These are phyloP conservation scores for Pomatostomus ruficeps DNA, from an alignment of 2,113 vertebrate genomes.

Conservation along the genomic window DNA sequence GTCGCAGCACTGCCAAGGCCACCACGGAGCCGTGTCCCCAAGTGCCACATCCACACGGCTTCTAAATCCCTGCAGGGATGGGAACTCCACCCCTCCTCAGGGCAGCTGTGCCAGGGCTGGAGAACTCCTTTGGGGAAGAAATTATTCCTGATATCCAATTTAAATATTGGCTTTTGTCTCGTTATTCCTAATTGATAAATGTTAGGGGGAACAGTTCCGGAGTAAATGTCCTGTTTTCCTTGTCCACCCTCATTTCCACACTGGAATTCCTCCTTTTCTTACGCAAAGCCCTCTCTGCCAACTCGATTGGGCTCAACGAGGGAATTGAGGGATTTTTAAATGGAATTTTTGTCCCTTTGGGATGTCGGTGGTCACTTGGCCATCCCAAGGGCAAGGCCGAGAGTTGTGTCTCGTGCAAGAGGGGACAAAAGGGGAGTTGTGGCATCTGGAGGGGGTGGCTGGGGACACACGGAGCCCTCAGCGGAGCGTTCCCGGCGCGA, in stretches of 20 bases:
- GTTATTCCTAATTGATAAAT: not conserved
- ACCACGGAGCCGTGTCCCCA: not conserved
- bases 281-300: not conserved
- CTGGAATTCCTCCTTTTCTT: not conserved
- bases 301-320: accelerated
- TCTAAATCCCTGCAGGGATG: not conserved
- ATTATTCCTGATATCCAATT: not conserved
- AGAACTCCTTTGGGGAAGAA: not conserved
- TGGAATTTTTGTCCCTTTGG: not conserved
- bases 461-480: not conserved
- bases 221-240: not conserved
- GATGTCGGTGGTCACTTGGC: not conserved
- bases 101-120: not conserved
- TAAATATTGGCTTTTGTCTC: not conserved
- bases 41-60: not conserved
- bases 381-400: accelerated
- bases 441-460: not conserved
- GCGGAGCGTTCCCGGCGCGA: accelerated
- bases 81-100: not conserved
- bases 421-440: not conserved
- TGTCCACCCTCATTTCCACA: accelerated
- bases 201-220: not conserved
- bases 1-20: not conserved
- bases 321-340: not conserved
- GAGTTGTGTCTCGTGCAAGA: not conserved